Percentiles rank a stretch among this genome's conserved stretches.
Conservation (phyloP, 23 tunicate genomes). For the Ascidia mentula region DNA sequence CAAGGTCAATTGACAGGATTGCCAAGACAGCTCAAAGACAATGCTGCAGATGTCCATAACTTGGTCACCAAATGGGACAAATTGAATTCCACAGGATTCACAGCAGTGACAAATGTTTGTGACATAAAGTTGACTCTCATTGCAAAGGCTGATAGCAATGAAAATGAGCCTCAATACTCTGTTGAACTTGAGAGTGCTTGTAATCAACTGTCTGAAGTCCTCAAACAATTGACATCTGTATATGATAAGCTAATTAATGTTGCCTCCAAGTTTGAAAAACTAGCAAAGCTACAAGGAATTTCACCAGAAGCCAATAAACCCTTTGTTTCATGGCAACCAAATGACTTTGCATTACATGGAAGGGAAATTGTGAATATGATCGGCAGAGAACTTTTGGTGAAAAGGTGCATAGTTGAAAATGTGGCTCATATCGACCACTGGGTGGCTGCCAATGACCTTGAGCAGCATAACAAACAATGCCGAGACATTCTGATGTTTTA, state of each 20-base stretch:
- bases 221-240: slow-evolving; percentile 22
- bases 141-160: neutral
- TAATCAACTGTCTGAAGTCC: slow-evolving; percentile 5
- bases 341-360: slow-evolving; percentile 33
- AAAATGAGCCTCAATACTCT: slow-evolving; percentile 26
- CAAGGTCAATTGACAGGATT: slow-evolving; percentile 86
- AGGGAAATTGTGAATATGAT: slow-evolving; percentile 47
- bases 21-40: slow-evolving; percentile 70
- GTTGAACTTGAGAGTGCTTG: slow-evolving; percentile 46
- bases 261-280: slow-evolving; percentile 20
- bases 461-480: slow-evolving; percentile 28
- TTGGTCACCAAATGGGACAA: slow-evolving; percentile 59
- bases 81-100: slow-evolving; percentile 59
- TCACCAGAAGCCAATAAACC: neutral
- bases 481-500: slow-evolving; percentile 59
- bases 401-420: slow-evolving; percentile 63
- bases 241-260: slow-evolving; percentile 16
- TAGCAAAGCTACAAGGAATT: neutral
- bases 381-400: slow-evolving; percentile 38
- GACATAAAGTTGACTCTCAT: slow-evolving; percentile 38
- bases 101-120: slow-evolving; percentile 32
- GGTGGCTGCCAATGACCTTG: slow-evolving; percentile 2
- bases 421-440: slow-evolving; percentile 74
- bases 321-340: slow-evolving; percentile 52
- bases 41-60: slow-evolving; percentile 74